Evolutionary conservation across 92 coral and sea anemone species (phyloP), one percentile per base, ranked within the genome.

Genomic region (Epizoanthus illoricatus): DNA sequence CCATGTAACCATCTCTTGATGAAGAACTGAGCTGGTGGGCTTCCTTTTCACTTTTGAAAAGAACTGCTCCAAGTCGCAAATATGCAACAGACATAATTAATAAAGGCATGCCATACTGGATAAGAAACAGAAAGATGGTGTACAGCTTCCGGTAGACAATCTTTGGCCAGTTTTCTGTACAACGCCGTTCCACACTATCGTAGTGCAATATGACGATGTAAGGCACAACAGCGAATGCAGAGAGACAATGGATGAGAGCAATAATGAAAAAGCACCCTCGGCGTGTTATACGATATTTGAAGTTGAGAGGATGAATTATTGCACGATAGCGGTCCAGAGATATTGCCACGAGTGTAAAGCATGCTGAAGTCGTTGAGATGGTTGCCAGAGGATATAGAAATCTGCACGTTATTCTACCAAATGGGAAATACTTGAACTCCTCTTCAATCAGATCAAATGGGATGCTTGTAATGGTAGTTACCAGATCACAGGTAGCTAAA

Each of bases 371-470:
- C 0, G 98, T 88, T 23, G 97, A 86, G 39, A 97, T 71, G 1
- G 99, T 97, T 2, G 98, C 99, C 36, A 92, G 72, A 3, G 99
- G 99, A 88, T 90, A 97, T 10, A 97, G 82, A 33, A 92, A 24
- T 63, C 86, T 88, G 80, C 99, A 97, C 55, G 91, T 84, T 2
- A 81, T 87, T 7, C 79, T 88, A 0, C 99, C 99, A 66, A 94
- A 97, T 49, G 95, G 99, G 89, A 95, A 97, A 47, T 85, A 88
- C 0, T 89, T 89, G 3, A 92, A 76, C 9, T 91, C 91, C 15
- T 83, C 93, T 39, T 71, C 85, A 0, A 90, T 73, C 10, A 97
- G 57, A 81, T 97, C 99, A 70, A 94, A 88, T 0, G 99, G 91
- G 11, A 97, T 97, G 76, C 97, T 97, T 5, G 95, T 84, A 24